A percentile compares a stretch with the other conserved stretches of the same genome.
Conservation (phyloP, 1,140 invertebrate species). For the Phortica variegata region DNA sequence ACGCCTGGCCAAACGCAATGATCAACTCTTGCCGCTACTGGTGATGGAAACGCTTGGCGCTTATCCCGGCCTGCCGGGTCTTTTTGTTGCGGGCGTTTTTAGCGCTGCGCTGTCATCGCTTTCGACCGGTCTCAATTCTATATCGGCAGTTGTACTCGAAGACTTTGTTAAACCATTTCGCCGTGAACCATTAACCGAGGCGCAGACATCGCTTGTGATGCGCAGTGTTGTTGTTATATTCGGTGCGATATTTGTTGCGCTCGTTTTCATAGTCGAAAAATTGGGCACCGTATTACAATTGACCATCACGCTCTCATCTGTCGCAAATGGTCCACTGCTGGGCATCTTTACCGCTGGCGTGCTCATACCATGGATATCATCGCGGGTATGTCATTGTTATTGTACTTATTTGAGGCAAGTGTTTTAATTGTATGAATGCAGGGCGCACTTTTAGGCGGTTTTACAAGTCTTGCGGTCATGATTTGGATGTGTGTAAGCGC, state of each 20-base stretch:
- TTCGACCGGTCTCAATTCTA: constrained; percentile 87
- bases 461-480: constrained; percentile 71
- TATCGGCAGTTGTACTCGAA: constrained; percentile 86
- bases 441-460: constrained; percentile 76
- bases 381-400: constrained; percentile 65
- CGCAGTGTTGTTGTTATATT: constrained; percentile 70
- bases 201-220: constrained; percentile 66
- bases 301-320: constrained; percentile 66
- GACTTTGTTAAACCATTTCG: constrained; percentile 72
- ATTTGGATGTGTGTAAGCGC: constrained; percentile 82
- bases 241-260: constrained; percentile 65
- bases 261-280: constrained; percentile 67
- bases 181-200: constrained; percentile 64
- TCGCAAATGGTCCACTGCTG: constrained; percentile 73
- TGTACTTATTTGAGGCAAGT: not conserved
- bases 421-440: constrained; percentile 3
- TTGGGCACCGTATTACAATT: constrained; percentile 65
- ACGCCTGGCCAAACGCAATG: constrained; percentile 71
- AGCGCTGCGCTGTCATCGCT: constrained; percentile 84
- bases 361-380: constrained; percentile 77
- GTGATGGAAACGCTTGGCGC: constrained; percentile 80
- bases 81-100: constrained; percentile 84
- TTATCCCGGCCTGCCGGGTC: constrained; percentile 73
- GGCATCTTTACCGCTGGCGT: constrained; percentile 81
- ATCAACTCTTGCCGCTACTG: constrained; percentile 72